Evolutionary conservation across 2,113 vertebrate genomes (phyloP), one percentile per base, ranked within the genome.

Genomic region (Kobus ellipsiprymnus): DNA sequence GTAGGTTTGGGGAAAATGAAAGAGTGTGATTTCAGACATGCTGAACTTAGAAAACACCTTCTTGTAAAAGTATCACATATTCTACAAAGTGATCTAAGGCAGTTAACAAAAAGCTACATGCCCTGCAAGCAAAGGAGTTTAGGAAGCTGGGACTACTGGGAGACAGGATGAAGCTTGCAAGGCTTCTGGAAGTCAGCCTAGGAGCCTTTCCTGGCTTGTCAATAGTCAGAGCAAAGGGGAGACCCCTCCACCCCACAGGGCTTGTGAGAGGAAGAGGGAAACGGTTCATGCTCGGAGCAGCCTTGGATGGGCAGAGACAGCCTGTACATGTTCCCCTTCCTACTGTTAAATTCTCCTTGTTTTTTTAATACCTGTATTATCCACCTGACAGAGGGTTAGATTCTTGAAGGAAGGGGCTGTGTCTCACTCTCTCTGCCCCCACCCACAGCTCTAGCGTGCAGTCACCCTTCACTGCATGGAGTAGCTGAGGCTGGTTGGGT

Each of bases 291-390:
- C 29, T 57, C 25, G 14, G 30, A 30, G 36, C 80, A 54, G 30
- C 36, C 7, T 30, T 33, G 62, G 91, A 40, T 23, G 1, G 12
- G 17, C 60, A 85, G 50, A 86, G 60, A 19, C 48, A 36, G 50
- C 15, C 29, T 16, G 4, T 8, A 12, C 11, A 0, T 7, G 8
- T 11, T 40, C 40, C 15, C 16, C 3, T 0, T 29, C 15, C 17
- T 71, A 17, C 60, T 50, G 3, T 17, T 67, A 17, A 46, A 55
- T 33, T 44, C 57, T 33, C 10, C 0, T 30, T 62, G 5, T 27
- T 54, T 23, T 13, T 27, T 77, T 19, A 7, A 77, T 4, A 14
- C 1, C 0, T 5, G 2, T 27, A 7, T 25, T 6, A 30, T 3
- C 30, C 5, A 21, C 40, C 62, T 6, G 64, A 14, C 2, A 6